A percentile compares a stretch with the other conserved stretches of the same genome.
These are phyloP conservation scores for Diloba caeruleocephala DNA, from an alignment of 2,888 invertebrate genomes.

Conservation along the genomic window DNA sequence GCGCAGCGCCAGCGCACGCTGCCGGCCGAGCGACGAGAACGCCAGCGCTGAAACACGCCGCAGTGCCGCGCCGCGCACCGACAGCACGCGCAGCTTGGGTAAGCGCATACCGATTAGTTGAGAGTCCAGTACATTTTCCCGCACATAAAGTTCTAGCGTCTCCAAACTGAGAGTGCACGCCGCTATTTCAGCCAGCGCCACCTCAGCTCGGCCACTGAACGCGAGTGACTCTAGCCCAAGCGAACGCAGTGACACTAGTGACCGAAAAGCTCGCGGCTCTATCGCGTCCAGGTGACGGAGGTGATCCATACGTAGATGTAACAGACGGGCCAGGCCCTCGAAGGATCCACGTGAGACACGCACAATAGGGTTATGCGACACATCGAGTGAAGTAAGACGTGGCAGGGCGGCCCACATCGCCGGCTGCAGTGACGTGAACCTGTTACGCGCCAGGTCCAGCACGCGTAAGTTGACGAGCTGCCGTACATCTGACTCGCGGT, in stretches of 20 bases:
- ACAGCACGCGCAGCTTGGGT: constrained; percentile 92
- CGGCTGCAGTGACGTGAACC: constrained; percentile 91
- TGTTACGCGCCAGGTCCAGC: constrained; percentile 92
- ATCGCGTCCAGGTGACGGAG: constrained; percentile 91
- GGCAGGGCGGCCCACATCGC: constrained; percentile 91
- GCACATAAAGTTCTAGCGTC: constrained; percentile 87
- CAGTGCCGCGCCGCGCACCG: constrained; percentile 92
- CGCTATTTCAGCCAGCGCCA: constrained; percentile 60
- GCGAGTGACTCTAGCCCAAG: constrained; percentile 91
- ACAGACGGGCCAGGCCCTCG: constrained; percentile 90
- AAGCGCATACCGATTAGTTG: constrained; percentile 92
- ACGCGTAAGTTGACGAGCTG: constrained; percentile 90
- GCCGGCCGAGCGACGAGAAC: constrained; percentile 91
- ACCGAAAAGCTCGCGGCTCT: constrained; percentile 91
- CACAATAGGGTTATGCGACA: constrained; percentile 94
- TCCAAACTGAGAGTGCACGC: constrained; percentile 63
- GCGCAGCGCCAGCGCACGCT: constrained; percentile 91
- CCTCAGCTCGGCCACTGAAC: constrained; percentile 69
- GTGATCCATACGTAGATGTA: constrained; percentile 91
- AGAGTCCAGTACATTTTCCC: constrained; percentile 90
- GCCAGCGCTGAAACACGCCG: constrained; percentile 91
- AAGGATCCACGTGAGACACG: constrained; percentile 91
- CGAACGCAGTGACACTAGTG: constrained; percentile 90
- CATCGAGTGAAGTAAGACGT: constrained; percentile 91
- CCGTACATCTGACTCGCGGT: constrained; percentile 90